phyloP scores from a whole-genome alignment of 2,888 invertebrate species.

The Osedax fenrisi region DNA sequence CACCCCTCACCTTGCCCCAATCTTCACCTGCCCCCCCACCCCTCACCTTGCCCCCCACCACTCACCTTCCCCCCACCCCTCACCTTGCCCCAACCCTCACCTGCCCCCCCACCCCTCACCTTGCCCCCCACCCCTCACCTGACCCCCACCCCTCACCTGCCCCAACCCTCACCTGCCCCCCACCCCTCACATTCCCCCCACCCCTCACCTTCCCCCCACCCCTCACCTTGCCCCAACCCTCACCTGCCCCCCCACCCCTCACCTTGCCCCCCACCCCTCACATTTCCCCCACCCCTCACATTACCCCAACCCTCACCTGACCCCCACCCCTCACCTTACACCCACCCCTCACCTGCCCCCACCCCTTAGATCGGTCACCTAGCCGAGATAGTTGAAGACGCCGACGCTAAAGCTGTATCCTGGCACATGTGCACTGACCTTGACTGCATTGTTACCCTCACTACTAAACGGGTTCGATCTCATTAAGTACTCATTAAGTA shows the following conservation, averaged over 20 bases:
- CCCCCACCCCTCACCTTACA: constrained; percentile 4
- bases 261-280: neutral
- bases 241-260: constrained; percentile 17
- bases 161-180: constrained; percentile 5
- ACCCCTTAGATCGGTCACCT: constrained; percentile 47
- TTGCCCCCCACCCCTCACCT: constrained; percentile 32
- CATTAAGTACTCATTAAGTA: no score
- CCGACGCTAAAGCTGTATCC: constrained; percentile 47
- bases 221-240: neutral
- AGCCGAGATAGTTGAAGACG: constrained; percentile 43
- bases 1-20: neutral
- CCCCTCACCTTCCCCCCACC: constrained; percentile 8
- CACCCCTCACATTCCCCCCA: constrained; percentile 33
- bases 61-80: neutral
- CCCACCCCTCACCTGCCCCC: neutral
- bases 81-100: neutral
- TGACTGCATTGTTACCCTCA: constrained; percentile 49
- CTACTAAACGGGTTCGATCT: constrained; percentile 46
- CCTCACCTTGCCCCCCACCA: constrained; percentile 25
- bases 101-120: neutral
- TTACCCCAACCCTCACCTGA: constrained; percentile 34
- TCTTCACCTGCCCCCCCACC: constrained; percentile 2
- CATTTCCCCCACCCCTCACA: constrained; percentile 27
- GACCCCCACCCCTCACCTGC: neutral
- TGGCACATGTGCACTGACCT: constrained; percentile 52